Conservation (phyloP, 1,140 invertebrate species). For the Aphelenchoides fujianensis region DNA sequence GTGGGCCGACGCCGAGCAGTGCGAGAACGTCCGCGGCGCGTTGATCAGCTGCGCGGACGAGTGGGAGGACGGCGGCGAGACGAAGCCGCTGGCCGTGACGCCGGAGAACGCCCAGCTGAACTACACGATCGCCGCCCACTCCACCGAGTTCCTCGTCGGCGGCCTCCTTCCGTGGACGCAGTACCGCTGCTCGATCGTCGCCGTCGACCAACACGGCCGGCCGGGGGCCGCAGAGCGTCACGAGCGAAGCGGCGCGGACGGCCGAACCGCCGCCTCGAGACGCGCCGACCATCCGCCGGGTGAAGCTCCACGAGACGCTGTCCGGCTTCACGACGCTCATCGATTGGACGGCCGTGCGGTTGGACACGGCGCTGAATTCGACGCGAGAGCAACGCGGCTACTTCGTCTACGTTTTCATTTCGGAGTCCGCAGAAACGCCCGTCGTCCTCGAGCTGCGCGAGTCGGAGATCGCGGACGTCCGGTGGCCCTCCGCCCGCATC, state of each 20-base stretch:
- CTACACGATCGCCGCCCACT: slow-evolving; percentile 38
- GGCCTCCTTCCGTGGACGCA: slow-evolving; percentile 26
- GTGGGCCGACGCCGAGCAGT: slow-evolving; percentile 40
- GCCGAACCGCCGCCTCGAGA: slow-evolving; percentile 33
- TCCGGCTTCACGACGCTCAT: slow-evolving; percentile 33
- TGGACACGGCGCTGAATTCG: slow-evolving; percentile 21
- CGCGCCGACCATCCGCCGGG: slow-evolving; percentile 25
- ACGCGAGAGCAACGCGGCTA: slow-evolving; percentile 19
- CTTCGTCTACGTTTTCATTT: slow-evolving; percentile 10
- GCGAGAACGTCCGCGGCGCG: slow-evolving; percentile 47
- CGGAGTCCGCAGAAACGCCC: not conserved
- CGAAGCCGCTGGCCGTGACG: slow-evolving; percentile 1
- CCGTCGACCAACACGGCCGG: slow-evolving; percentile 49
- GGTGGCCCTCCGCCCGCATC: slow-evolving; percentile 32
- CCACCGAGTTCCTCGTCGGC: slow-evolving; percentile 38
- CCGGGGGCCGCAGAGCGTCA: slow-evolving; percentile 22
- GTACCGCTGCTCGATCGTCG: slow-evolving; percentile 31
- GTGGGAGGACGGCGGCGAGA: not conserved
- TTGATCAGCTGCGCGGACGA: slow-evolving; percentile 15
- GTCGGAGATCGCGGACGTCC: slow-evolving; percentile 31
- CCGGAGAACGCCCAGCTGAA: slow-evolving; percentile 7
- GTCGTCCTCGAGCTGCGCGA: slow-evolving; percentile 16
- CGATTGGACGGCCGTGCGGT: slow-evolving; percentile 37
- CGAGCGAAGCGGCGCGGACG: slow-evolving; percentile 19
- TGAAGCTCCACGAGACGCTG: slow-evolving; percentile 30